Conservation (phyloP, 2,113 vertebrate genomes). For the Rhombomys opimus region DNA sequence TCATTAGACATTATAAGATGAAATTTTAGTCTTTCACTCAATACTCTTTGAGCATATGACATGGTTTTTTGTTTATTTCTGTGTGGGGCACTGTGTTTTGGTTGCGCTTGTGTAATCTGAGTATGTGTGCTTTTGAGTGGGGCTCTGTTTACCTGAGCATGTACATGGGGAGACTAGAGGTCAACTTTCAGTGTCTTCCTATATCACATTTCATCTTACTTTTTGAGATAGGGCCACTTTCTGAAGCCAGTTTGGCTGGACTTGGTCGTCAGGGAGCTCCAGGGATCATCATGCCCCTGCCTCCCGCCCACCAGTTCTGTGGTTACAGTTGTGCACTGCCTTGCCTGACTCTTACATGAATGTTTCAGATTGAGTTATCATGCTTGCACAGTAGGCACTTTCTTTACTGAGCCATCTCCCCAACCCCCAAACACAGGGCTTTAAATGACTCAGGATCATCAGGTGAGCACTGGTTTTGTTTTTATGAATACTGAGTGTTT, state of each 20-base stretch:
- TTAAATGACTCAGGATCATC: neutral
- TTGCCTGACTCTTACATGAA: neutral
- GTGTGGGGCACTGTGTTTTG: neutral
- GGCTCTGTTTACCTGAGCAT: neutral
- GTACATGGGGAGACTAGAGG: neutral
- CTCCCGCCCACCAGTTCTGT: too few relatives aligned
- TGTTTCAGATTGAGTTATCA: neutral
- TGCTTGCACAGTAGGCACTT: neutral
- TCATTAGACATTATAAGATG: constrained; percentile 29
- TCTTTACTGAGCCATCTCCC: neutral
- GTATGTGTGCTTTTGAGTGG: neutral
- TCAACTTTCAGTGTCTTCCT: neutral
- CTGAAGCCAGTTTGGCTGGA: neutral
- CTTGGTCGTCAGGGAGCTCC: neutral
- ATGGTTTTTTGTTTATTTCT: neutral
- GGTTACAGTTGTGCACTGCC: neutral
- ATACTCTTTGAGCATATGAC: constrained; percentile 14
- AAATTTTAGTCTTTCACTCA: constrained; percentile 24
- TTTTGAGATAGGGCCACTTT: neutral
- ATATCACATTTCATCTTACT: neutral
- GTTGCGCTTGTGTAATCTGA: too few relatives aligned
- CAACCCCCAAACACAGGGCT: neutral
- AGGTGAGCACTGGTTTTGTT: neutral
- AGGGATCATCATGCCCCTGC: neutral
- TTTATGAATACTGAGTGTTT: constrained; percentile 19